phyloP scores from a whole-genome alignment of 2,888 invertebrate genomes.

The Druceiella hillmani region DNA sequence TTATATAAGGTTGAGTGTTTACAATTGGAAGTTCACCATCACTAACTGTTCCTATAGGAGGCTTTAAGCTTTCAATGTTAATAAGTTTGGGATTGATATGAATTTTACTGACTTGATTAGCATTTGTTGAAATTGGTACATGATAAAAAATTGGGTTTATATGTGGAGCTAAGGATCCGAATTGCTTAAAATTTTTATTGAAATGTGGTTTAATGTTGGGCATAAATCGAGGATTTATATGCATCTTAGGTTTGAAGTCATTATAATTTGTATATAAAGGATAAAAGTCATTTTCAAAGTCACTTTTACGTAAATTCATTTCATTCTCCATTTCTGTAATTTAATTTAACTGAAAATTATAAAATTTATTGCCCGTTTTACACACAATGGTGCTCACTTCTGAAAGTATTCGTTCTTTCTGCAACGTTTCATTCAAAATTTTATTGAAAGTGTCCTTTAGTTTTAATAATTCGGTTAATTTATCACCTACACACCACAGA shows the following conservation, averaged over 20 bases:
- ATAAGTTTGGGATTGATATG: conserved; percentile 48
- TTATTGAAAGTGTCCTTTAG: no score
- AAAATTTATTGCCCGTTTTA: conserved; percentile 72
- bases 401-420: no score
- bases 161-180: conserved; percentile 12
- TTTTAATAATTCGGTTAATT: conserved; percentile 42
- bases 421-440: no score
- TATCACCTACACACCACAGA: conserved; percentile 71
- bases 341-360: conserved; percentile 47
- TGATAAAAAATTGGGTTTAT: conserved; percentile 10
- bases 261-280: no score
- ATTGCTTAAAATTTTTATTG: conserved; percentile 18
- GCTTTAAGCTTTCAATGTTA: conserved; percentile 2
- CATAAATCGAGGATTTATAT: conserved; percentile 36
- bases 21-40: neutral
- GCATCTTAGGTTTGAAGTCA: conserved; percentile 29
- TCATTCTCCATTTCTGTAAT: conserved; percentile 10
- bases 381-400: no score
- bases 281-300: neutral
- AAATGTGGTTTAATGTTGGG: conserved; percentile 20
- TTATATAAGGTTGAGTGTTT: no score
- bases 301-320: neutral
- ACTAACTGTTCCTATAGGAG: neutral
- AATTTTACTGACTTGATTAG: conserved; percentile 31
- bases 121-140: neutral